Conservation (phyloP, 2,888 invertebrate species). For the Cremastobaeus sp. region DNA sequence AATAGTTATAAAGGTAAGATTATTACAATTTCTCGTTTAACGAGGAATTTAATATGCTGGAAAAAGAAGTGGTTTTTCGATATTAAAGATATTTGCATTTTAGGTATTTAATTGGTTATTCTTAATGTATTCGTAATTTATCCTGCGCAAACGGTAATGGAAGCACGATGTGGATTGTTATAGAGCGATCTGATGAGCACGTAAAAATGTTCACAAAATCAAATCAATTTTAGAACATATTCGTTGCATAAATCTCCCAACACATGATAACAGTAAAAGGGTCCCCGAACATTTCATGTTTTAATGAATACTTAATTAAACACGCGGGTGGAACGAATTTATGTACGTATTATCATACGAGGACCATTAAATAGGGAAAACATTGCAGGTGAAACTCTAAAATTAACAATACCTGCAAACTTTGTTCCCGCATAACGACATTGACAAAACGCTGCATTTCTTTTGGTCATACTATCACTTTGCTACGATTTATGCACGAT, state of each 20-base stretch:
- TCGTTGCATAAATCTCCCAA: conserved; percentile 41
- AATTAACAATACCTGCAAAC: conserved; percentile 47
- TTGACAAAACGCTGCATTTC: conserved; percentile 16
- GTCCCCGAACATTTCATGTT: conserved; percentile 48
- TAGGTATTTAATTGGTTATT: too few relatives aligned
- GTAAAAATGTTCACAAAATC: conserved; percentile 20
- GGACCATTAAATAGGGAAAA: conserved; percentile 53
- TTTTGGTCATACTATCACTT: neutral
- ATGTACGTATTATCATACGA: conserved; percentile 50
- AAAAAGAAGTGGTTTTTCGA: too few relatives aligned
- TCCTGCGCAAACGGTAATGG: neutral
- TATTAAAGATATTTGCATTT: too few relatives aligned
- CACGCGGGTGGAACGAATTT: conserved; percentile 53
- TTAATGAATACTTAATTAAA: conserved; percentile 60
- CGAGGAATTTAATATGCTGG: too few relatives aligned
- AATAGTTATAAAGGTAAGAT: too few relatives aligned
- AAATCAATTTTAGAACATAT: conserved; percentile 51
- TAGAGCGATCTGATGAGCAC: conserved; percentile 3
- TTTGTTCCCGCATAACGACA: conserved; percentile 29
- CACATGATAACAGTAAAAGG: conserved; percentile 47
- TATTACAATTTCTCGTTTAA: too few relatives aligned
- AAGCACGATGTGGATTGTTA: conserved; percentile 4
- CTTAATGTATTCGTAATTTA: conserved; percentile 1
- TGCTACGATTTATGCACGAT: neutral
- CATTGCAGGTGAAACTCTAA: conserved; percentile 44